phyloP scores from a whole-genome alignment of 2,797 vertebrate genomes.

The Salarias fasciatus region DNA sequence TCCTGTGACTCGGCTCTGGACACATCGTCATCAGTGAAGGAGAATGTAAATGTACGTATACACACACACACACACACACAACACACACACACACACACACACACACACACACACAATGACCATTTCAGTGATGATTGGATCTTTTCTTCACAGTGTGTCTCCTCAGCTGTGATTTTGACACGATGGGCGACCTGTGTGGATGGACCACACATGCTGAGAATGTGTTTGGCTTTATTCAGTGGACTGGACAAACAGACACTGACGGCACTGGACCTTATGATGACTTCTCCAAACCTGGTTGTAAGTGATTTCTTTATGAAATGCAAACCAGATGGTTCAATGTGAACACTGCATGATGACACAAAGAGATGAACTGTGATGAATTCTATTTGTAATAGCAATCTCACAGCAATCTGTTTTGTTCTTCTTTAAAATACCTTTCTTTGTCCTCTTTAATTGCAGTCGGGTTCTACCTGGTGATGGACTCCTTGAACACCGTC shows the following conservation, averaged over 20 bases:
- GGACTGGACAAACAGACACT: conserved; percentile 59
- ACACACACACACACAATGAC: not conserved
- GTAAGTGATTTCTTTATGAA: conserved; percentile 67
- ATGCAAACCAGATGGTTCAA: not conserved
- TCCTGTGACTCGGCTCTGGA: conserved; percentile 83
- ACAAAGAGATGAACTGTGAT: too few relatives aligned
- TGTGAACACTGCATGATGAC: too few relatives aligned
- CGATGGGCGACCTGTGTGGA: conserved; percentile 63
- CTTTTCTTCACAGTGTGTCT: conserved; percentile 74
- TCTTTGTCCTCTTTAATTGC: conserved; percentile 17
- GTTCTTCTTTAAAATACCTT: not conserved
- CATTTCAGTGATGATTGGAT: not conserved
- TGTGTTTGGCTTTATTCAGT: conserved; percentile 69
- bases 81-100: conserved; percentile 1
- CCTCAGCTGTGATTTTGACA: conserved; percentile 82
- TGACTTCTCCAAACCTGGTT: conserved; percentile 86
- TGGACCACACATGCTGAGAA: conserved; percentile 62
- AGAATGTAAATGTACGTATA: conserved; percentile 79
- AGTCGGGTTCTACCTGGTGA: conserved; percentile 84
- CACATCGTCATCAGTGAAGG: conserved; percentile 82
- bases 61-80: conserved; percentile 8
- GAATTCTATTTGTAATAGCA: too few relatives aligned
- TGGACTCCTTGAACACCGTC: conserved; percentile 64
- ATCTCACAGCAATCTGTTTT: too few relatives aligned
- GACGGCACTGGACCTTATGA: conserved; percentile 79